These are phyloP conservation scores for Ectemnius lituratus DNA, from an alignment of 2,888 invertebrate species.

Conservation along the genomic window DNA sequence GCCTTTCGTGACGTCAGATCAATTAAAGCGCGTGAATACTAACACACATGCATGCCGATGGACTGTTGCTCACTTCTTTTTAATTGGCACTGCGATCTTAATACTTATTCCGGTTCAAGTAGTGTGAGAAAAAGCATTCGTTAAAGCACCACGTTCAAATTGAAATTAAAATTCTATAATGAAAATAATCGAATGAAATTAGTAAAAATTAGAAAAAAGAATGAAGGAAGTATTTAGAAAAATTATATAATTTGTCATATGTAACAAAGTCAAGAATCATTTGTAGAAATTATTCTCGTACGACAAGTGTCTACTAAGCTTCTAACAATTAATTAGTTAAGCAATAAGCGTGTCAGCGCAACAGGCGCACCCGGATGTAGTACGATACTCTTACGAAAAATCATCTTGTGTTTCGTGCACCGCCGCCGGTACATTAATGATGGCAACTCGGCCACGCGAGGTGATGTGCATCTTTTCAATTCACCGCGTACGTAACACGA, in stretches of 20 bases:
- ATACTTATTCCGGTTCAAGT: constrained; percentile 34
- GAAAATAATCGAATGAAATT: not conserved
- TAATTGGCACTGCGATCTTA: constrained; percentile 47
- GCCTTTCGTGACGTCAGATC: constrained; percentile 59
- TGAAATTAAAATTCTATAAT: too few relatives aligned
- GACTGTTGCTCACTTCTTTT: constrained; percentile 34
- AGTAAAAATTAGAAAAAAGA: too few relatives aligned
- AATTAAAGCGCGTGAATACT: constrained; percentile 57
- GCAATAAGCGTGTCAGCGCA: not conserved
- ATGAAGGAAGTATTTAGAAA: too few relatives aligned
- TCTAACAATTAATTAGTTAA: not conserved
- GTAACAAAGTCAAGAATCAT: too few relatives aligned
- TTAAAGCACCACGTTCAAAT: too few relatives aligned
- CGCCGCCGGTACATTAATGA: constrained; percentile 27
- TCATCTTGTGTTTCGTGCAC: constrained; percentile 30
- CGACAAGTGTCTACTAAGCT: too few relatives aligned
- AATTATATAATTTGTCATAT: too few relatives aligned
- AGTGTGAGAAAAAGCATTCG: too few relatives aligned
- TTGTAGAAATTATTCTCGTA: too few relatives aligned
- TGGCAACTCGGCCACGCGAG: constrained; percentile 19
- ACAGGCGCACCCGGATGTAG: not conserved
- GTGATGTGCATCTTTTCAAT: constrained; percentile 54
- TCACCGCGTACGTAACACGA: constrained; percentile 48
- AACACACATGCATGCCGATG: constrained; percentile 20
- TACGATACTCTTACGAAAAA: constrained; percentile 5